Percentiles rank a stretch among this genome's conserved stretches.
Evolutionary conservation across 2,113 vertebrate species (phyloP).

Genomic region (Acanthisitta chloris): DNA sequence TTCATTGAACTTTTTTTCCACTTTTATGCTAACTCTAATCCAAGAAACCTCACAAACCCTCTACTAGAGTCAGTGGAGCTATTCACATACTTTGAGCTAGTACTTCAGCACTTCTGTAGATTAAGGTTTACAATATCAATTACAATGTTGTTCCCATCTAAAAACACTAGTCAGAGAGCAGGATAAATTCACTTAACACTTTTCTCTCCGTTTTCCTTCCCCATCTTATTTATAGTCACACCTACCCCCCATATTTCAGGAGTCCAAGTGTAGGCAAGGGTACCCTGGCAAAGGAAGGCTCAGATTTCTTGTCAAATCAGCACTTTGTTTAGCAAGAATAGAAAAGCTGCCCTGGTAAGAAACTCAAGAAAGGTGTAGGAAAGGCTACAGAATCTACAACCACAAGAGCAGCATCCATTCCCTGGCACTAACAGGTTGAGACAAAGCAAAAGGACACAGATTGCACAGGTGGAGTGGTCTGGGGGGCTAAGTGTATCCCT

Average conservation of each 20-base stretch:
- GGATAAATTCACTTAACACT: not conserved
- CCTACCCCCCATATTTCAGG: not conserved
- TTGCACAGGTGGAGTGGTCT: not conserved
- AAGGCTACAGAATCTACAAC: not conserved
- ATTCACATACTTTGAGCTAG: not conserved
- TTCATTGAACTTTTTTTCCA: not conserved
- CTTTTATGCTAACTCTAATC: not conserved
- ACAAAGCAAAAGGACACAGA: not conserved
- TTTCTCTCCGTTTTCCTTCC: not conserved
- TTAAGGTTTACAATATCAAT: not conserved
- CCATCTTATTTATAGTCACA: not conserved
- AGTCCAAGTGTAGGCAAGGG: not conserved
- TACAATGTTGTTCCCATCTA: not conserved
- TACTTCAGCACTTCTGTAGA: not conserved
- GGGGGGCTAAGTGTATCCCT: not conserved
- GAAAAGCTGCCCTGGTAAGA: not conserved
- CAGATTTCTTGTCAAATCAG: not conserved
- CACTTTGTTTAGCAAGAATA: not conserved
- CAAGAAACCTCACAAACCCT: not conserved
- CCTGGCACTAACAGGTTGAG: not conserved
- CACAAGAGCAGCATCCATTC: not conserved
- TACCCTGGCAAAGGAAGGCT: not conserved
- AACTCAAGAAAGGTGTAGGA: not conserved
- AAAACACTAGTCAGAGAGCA: not conserved
- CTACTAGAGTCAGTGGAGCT: not conserved